Percentiles rank a stretch among this genome's conserved stretches.
Evolutionary conservation across 2,797 vertebrate genomes (phyloP).

Genomic region (Leucoraja ocellata): DNA sequence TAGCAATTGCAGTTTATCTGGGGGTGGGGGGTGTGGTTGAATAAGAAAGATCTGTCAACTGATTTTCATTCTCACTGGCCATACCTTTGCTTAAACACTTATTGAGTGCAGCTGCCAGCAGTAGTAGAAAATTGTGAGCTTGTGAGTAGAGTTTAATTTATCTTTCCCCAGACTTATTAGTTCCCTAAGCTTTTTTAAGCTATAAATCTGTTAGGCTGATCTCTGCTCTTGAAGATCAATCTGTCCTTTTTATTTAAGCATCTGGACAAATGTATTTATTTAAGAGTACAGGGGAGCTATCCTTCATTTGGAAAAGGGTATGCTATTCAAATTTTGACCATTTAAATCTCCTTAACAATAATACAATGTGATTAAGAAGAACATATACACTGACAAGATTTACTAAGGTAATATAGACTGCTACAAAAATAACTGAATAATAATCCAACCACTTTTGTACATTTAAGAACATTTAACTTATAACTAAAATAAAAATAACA

Average conservation of each 20-base stretch:
- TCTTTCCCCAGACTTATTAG: constrained; percentile 36
- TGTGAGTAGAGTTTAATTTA: constrained; percentile 35
- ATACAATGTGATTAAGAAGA: not conserved
- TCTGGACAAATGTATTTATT: constrained; percentile 52
- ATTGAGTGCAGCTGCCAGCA: constrained; percentile 2
- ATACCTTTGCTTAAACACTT: constrained; percentile 12
- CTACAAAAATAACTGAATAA: not conserved
- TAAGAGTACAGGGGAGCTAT: constrained; percentile 58
- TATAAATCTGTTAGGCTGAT: constrained; percentile 50
- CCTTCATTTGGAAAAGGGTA: constrained; percentile 55
- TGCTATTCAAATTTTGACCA: constrained; percentile 54
- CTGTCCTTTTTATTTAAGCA: constrained; percentile 41
- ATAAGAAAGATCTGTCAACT: constrained; percentile 25
- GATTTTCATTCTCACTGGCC: constrained; percentile 24
- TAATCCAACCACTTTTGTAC: not conserved
- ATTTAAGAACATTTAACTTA: not conserved
- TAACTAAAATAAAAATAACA: not conserved
- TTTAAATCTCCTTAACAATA: constrained; percentile 51
- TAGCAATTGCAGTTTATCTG: constrained; percentile 47
- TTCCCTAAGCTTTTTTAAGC: constrained; percentile 45
- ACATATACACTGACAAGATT: constrained; percentile 2
- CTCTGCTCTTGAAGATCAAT: constrained; percentile 49
- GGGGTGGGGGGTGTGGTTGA: not conserved
- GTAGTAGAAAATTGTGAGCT: constrained; percentile 13
- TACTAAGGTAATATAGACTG: not conserved